Base-by-base conservation (phyloP, 2,888 invertebrate genomes). In the Cantharis flavilabris region DNA sequence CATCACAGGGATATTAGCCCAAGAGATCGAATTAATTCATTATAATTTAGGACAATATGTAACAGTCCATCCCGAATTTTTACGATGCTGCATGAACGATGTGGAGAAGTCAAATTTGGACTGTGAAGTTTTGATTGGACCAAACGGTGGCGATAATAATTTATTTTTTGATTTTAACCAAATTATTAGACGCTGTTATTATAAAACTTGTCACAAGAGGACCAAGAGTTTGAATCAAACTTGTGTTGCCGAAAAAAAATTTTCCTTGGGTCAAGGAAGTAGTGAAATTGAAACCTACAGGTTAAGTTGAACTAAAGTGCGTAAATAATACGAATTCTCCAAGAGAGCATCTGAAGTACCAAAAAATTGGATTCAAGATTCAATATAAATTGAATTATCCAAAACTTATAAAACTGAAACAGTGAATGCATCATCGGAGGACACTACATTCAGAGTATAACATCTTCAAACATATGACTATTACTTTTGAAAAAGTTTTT, bases 1-100 rank as follows among this genome's bases (percentile, higher is more conserved):
- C 86, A 88, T 97, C 0, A 97, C 97, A 0, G 97, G 97, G 1
- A 89, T 96, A 70, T 88, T 97, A 30, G 90, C 93, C 9, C 88
- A 92, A 72, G 88, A 90, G 28, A 86, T 92, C 23, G 89, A 89
- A 62, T 89, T 94, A n/a, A 87, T 90, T 62, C 87, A 93, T 64
- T 88, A 88, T 75, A 91, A 92, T 72, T 86, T 95, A 14, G 90
- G 91, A 69, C 84, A 90, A 14, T 91, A 91, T 85, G 96, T 92
- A 89, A 91, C 95, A 7, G 91, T 92, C 9, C 93, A 95, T 86
- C 91, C 94, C 11, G 93, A 95, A 83, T 91, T 92, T 82, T 87
- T 95, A 30, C 91, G 94, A 82, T 96, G 96, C 84, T 96, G 96
- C 83, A 89, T 96, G 5, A 89, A 90, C 77, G 93, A 93, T 82